These are phyloP conservation scores for Sinonovacula constricta DNA, from an alignment of 1,140 invertebrate genomes.

Conservation along the genomic window DNA sequence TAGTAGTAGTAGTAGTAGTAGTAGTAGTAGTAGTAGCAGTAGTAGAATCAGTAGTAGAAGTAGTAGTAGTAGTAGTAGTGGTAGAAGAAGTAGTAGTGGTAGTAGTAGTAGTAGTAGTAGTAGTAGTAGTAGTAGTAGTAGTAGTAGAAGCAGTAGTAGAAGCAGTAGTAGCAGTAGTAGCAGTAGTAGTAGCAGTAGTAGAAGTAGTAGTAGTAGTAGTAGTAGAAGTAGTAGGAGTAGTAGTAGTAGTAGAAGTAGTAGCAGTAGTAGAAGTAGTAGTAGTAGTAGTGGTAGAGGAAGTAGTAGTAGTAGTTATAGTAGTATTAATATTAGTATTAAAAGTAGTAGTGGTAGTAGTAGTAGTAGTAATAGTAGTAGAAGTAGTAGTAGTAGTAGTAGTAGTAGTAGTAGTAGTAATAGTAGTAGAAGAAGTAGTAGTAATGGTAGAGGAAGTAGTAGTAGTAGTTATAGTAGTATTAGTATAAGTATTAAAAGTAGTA, in stretches of 20 bases:
- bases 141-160: no score
- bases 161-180: no score
- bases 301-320: no score
- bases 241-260: background rate
- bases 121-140: constrained; percentile 1
- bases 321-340: background rate
- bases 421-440: background rate
- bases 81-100: no score
- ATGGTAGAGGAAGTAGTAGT: no score
- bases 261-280: background rate
- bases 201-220: background rate
- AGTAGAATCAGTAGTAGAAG: no score
- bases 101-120: constrained; percentile 4
- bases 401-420: constrained; percentile 5
- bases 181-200: no score
- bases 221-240: no score
- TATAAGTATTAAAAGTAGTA: constrained; percentile 7
- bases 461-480: constrained; percentile 8
- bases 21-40: constrained; percentile 8
- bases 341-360: background rate
- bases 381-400: background rate
- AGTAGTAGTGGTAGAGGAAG: no score
- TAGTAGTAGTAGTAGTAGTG: no score
- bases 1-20: constrained; percentile 14
- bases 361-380: background rate